phyloP scores from a whole-genome alignment of 2,888 invertebrate species.

The Bursaphelenchus okinawaensis region DNA sequence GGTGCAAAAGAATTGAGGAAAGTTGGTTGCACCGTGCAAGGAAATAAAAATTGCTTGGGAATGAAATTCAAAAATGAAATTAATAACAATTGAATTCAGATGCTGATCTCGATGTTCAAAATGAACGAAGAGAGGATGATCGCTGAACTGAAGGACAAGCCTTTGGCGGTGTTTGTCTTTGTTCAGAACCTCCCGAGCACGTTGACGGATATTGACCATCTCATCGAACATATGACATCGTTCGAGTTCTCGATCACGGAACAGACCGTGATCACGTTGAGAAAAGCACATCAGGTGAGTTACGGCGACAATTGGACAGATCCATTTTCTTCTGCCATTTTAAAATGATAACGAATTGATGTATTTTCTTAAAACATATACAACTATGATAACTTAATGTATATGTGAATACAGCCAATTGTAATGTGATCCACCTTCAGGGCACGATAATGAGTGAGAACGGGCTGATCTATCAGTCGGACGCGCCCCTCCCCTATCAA shows the following conservation, averaged over 20 bases:
- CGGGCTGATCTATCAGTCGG: conserved; percentile 73
- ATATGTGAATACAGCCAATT: conserved; percentile 70
- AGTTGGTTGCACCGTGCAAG: no score
- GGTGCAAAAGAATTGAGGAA: no score
- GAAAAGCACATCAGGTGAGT: conserved; percentile 49
- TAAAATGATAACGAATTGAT: neutral
- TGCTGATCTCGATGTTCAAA: conserved; percentile 55
- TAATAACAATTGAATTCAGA: conserved; percentile 24
- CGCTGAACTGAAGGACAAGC: conserved; percentile 68
- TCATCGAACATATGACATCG: conserved; percentile 52
- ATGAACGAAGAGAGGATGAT: conserved; percentile 72
- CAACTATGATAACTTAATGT: neutral
- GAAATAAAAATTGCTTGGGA: neutral
- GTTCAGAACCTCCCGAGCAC: conserved; percentile 79
- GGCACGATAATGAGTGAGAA: conserved; percentile 95
- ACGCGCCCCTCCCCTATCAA: conserved; percentile 79
- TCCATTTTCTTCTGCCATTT: neutral
- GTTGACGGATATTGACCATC: conserved; percentile 38
- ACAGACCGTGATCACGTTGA: conserved; percentile 40
- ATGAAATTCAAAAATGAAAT: neutral
- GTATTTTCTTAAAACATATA: neutral
- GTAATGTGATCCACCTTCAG: conserved; percentile 21
- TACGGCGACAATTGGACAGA: conserved; percentile 7
- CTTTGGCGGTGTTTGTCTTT: conserved; percentile 94
- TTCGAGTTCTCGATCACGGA: conserved; percentile 56